Conservation (phyloP, 2,797 vertebrate genomes). For the Anisognathus igniventris region DNA sequence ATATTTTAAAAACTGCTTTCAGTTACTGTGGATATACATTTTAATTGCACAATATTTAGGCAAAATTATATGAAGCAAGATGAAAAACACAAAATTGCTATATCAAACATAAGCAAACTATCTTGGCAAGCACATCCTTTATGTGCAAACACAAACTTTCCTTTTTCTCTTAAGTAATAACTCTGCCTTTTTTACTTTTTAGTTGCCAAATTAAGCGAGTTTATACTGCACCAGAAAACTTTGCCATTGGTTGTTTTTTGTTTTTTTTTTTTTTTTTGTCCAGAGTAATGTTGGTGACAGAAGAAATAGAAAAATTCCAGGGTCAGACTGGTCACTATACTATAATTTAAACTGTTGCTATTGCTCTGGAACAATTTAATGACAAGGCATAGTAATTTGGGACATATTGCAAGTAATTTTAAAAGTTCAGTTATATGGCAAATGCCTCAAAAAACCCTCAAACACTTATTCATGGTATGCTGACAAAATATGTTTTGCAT, state of each 20-base stretch:
- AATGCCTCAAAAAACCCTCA: background rate
- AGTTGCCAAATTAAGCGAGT: background rate
- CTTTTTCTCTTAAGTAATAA: background rate
- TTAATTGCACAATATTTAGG: constrained; percentile 30
- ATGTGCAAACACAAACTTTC: background rate
- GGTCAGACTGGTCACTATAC: background rate
- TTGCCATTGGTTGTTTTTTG: background rate
- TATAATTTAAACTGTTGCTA: background rate
- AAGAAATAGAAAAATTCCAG: background rate
- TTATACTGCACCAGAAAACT: background rate
- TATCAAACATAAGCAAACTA: constrained; percentile 14
- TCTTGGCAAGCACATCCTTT: background rate
- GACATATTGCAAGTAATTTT: background rate
- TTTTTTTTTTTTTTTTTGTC: background rate
- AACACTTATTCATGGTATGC: background rate
- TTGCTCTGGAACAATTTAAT: background rate
- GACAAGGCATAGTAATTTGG: background rate
- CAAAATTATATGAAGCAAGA: background rate
- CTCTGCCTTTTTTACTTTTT: background rate
- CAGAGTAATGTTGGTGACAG: background rate
- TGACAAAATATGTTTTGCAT: background rate
- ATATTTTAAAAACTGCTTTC: constrained; percentile 43
- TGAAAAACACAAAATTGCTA: background rate
- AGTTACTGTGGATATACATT: constrained; percentile 12
- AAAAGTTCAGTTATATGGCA: background rate